phyloP scores from a whole-genome alignment of 2,113 vertebrate genomes.

The Bombycilla garrulus region DNA sequence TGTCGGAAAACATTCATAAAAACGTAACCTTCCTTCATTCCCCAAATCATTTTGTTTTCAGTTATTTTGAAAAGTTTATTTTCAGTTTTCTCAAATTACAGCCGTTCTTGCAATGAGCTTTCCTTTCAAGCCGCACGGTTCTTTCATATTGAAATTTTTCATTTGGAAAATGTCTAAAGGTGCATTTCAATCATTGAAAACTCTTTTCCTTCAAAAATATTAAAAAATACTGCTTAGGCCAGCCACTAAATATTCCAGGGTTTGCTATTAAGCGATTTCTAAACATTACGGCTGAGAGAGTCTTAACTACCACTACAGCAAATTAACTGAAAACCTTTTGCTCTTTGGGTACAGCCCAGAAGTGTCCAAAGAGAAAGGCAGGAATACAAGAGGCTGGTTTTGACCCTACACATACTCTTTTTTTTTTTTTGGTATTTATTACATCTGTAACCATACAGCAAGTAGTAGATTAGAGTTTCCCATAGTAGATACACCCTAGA shows the following conservation, averaged over 20 bases:
- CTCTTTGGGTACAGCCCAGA: neutral
- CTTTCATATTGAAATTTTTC: constrained; percentile 14
- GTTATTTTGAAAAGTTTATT: constrained; percentile 14
- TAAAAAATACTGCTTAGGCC: neutral
- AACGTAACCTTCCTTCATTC: neutral
- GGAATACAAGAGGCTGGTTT: neutral
- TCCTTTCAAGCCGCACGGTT: neutral
- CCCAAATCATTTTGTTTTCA: neutral
- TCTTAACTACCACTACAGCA: neutral
- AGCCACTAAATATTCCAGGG: neutral
- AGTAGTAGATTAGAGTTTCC: neutral
- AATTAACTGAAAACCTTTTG: neutral
- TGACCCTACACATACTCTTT: neutral
- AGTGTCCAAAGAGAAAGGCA: neutral
- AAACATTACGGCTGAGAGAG: neutral
- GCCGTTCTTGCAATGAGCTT: neutral
- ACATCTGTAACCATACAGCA: neutral
- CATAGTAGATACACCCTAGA: neutral
- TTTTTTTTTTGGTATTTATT: neutral
- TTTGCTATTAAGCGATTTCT: neutral
- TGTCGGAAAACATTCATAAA: neutral
- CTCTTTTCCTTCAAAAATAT: neutral
- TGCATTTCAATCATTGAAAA: neutral
- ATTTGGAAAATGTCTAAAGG: constrained; percentile 3
- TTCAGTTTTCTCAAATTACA: neutral